A percentile compares a stretch with the other conserved stretches of the same genome.
Conservation (phyloP, 2,888 invertebrate genomes). For the Harmothoe impar region DNA sequence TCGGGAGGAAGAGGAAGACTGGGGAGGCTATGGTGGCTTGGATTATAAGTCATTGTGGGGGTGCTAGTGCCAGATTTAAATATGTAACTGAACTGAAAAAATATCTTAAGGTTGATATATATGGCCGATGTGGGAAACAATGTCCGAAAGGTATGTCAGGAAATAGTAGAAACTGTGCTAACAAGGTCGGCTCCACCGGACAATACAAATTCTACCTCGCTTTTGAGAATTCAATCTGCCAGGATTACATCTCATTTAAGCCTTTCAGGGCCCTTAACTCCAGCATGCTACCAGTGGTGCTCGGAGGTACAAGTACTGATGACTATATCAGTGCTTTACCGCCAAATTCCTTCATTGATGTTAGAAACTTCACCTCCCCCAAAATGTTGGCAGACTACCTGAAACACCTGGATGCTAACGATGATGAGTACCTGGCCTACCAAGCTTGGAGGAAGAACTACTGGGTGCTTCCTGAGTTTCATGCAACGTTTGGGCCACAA, state of each 20-base stretch:
- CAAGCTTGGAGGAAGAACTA: constrained; percentile 8
- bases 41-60: neutral
- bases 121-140: neutral
- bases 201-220: constrained; percentile 69
- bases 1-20: neutral
- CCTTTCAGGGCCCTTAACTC: constrained; percentile 57
- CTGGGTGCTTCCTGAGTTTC: neutral
- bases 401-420: constrained; percentile 86
- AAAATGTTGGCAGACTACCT: constrained; percentile 94
- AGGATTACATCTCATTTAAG: constrained; percentile 70
- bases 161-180: neutral
- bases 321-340: constrained; percentile 59
- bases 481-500: too few relatives aligned
- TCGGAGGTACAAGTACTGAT: constrained; percentile 58
- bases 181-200: neutral
- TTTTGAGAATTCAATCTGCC: constrained; percentile 70
- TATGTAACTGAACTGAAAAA: neutral
- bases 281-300: constrained; percentile 65
- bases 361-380: constrained; percentile 95
- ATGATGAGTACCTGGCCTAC: neutral
- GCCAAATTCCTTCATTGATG: constrained; percentile 92
- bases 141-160: neutral
- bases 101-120: neutral
- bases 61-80: neutral
- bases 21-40: neutral